Base-by-base conservation (phyloP, 2,888 invertebrate genomes). In the Ormyrus thymus region DNA sequence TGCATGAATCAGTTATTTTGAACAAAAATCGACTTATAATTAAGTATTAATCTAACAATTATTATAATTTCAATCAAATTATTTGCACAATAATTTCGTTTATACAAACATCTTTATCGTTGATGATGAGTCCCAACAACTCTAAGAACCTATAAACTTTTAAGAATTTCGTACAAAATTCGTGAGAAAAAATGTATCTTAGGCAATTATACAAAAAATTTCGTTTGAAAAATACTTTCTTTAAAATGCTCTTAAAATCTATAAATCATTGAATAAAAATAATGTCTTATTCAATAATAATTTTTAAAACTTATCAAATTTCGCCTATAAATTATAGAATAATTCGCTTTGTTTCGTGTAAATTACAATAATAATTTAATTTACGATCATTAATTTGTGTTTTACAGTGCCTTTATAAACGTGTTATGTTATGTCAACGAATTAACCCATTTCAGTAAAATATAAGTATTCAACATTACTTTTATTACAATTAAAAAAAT, bases 201-300 rank as follows among this genome's bases (percentile, higher is more conserved):
- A 59, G 58, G 45, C 51, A 64, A 45, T 58, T 15, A 43, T 61
- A 70, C 29, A 74, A 72, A 78, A 74, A 69, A 73, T 64, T 62
- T 69, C 43, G 15, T 43, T 78, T 70, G 61, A 75, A 59, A 68
- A 75, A 68, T 68, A 68, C 65, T 66, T 74, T 68, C 66, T 72
- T 75, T 59, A n/a, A 59, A 29, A 29, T 29, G 51, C 15, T 53
- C 51, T 59, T 75, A 65, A 50, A 65, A 65, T 64, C 68, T 62
- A 76, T 64, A 29, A 29, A 46, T 50, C 55, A 65, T 71, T 62
- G n/a, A 78, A 13, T 29, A 11, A 72, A 45, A 68, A 45, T 5
- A 56, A 65, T 15, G 46, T 56, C 11, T 51, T 11, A n/a, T 29
- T 29, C 29, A 29, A 29, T 29, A 29, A 29, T 29, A 29, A 29